Evolutionary conservation across 2,888 invertebrate species (phyloP), one percentile per base, ranked within the genome.

Genomic region (Slavum lentiscoides): DNA sequence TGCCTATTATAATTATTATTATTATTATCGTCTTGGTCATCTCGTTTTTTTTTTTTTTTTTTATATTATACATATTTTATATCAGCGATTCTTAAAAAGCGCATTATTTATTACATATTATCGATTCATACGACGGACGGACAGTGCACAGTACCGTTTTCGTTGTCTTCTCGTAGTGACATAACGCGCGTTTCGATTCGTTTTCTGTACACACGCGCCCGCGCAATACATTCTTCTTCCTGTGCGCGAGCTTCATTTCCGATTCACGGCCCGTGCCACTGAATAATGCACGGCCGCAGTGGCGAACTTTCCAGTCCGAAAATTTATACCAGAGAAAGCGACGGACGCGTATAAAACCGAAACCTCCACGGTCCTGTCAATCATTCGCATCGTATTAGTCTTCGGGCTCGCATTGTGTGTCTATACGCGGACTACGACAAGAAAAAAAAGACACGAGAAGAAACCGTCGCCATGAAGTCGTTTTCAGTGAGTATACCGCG

Each of bases 241-340:
- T 39, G 69, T 39, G 69, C 5, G 11, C 37, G 55, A 80, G 19
- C 70, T 80, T 70, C 80, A 80, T 80, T 80, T 77, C 69, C 69
- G 62, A 80, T 80, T 72, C 77, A 72, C 39, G 53, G 11, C 19
- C 70, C 70, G 64, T 72, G 53, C 55, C 49, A 49, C 8, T 49
- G 3, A 43, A 43, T 43, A 43, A 43, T 43, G 11, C 43, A 11
- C 43, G 43, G 30, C 7, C 43, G 43, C 43, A 49, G 17, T 11
- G 15, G 17, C 2, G 30, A 70, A 80, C 80, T 80, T 80, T 80
- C 77, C 70, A 80, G 80, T 55, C 62, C 70, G 58, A 64, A 77
- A 77, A 62, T 61, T 19, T n/a, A 68, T 69, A 59, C 21, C 53
- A 80, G 80, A 39, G 80, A 80, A 80, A 80, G 80, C 76, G 55